Evolutionary conservation across 2,888 invertebrate species (phyloP).

Genomic region (Leptinotarsa rubiginosa): DNA sequence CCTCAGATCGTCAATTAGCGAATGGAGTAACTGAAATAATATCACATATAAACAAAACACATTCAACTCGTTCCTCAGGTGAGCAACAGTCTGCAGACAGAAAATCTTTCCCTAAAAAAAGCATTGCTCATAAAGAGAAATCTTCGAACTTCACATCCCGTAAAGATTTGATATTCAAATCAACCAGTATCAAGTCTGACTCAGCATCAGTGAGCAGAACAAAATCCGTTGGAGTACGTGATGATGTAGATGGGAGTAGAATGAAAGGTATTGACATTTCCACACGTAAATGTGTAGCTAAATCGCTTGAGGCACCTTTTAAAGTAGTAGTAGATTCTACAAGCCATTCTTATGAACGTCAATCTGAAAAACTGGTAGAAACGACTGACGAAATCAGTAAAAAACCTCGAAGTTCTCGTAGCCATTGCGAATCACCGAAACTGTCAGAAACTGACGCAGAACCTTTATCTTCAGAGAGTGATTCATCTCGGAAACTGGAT

Average conservation of each 20-base stretch:
- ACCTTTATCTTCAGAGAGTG: slow-evolving; percentile 61
- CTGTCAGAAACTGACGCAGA: slow-evolving; percentile 60
- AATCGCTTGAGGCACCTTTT: slow-evolving; percentile 1
- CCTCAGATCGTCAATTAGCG: background rate
- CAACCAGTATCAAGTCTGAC: background rate
- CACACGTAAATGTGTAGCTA: slow-evolving; percentile 1
- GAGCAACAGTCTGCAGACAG: background rate
- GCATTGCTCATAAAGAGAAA: background rate
- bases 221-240: slow-evolving; percentile 2
- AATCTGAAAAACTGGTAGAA: background rate
- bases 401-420: slow-evolving; percentile 17
- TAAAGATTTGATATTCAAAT: background rate
- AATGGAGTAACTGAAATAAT: background rate
- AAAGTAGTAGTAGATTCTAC: background rate
- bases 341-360: no score
- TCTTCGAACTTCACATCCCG: background rate
- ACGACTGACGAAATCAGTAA: slow-evolving; percentile 10
- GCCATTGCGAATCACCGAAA: slow-evolving; percentile 55
- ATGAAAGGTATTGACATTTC: slow-evolving; percentile 12
- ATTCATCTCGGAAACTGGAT: slow-evolving; percentile 56
- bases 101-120: background rate
- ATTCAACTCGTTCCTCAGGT: background rate
- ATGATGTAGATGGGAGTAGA: background rate
- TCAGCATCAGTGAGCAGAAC: slow-evolving; percentile 15
- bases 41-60: background rate